Evolutionary conservation across 2,888 invertebrate species (phyloP), one percentile per base, ranked within the genome.

Genomic region (Serrognathus titanus): DNA sequence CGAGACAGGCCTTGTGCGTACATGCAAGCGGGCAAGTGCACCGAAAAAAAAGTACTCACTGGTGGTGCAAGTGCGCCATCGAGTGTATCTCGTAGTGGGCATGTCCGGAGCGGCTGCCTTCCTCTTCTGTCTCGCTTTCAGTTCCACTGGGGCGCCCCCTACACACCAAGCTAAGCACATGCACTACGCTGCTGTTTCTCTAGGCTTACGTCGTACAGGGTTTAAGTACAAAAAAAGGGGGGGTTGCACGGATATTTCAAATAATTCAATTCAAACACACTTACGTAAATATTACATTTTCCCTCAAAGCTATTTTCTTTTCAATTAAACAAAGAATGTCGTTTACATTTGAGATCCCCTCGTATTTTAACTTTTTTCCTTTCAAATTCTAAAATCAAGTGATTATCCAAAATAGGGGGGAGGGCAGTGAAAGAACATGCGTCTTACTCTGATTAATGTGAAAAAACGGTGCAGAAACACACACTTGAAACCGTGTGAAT

Each of bases 101-200:
- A 72, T 67, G 78, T 59, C 79, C 79, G 57, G 80, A 71, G 56
- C 75, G 69, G 71, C 75, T 72, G 71, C 83, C 78, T 69, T 86
- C 86, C 67, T 88, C 88, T 78, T 89, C 89, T 61, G 88, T 88
- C 78, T 89, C 89, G 75, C 88, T 88, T 81, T 89, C 84, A 75
- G 86, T 87, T 75, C 87, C 83, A 73, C 83, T 83, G 73, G 83
- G 83, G 71, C 82, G 80, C 70, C 76, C 72, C 77, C 78, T 78
- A 82, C 76, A 75, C 81, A 79, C 76, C 77, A 78, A 75, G 75
- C 75, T 75, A 76, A 76, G 77, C 76, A 76, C 76, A 75, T 76
- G 76, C 76, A 77, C 74, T 73, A 77, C 80, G 78, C 66, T 69
- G 64, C 63, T 57, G 56, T 31, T 16, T 16, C 24, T 31, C 24